Evolutionary conservation across 1,140 invertebrate species (phyloP).

Genomic region (Pseudomyrmex cubaensis): DNA sequence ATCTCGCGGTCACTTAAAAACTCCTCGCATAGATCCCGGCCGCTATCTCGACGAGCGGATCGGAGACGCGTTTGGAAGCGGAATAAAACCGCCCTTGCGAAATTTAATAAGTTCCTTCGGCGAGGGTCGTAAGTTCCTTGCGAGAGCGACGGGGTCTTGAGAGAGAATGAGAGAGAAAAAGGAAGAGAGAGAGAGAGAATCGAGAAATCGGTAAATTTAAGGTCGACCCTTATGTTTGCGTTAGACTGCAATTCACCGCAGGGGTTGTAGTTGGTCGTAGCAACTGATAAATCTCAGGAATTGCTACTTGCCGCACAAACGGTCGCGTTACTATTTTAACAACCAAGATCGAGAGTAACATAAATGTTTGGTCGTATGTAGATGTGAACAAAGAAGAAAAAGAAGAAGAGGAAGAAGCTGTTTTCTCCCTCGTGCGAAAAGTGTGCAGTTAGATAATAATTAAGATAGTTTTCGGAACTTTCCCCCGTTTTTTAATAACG

Average conservation of each 20-base stretch:
- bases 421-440: not conserved
- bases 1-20: constrained; percentile 82
- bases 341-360: not conserved
- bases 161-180: not conserved
- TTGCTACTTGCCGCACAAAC: constrained; percentile 19
- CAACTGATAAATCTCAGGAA: constrained; percentile 63
- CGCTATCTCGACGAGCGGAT: constrained; percentile 76
- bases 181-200: not conserved
- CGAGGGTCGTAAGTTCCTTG: constrained; percentile 78
- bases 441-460: constrained; percentile 68
- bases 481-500: constrained; percentile 72
- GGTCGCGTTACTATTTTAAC: constrained; percentile 1
- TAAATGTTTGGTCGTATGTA: not conserved
- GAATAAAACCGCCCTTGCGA: constrained; percentile 82
- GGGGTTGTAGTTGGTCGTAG: constrained; percentile 49
- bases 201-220: constrained; percentile 76
- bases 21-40: constrained; percentile 77
- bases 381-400: too few species aligned
- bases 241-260: constrained; percentile 66
- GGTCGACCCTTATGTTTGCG: constrained; percentile 71
- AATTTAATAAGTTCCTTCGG: constrained; percentile 83
- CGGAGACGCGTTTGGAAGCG: constrained; percentile 67
- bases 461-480: constrained; percentile 70
- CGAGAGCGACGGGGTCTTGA: constrained; percentile 72
- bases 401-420: not conserved